These are phyloP conservation scores for Pocillopora damicornis DNA, from an alignment of 64 coral and sea anemone species.

Conservation along the genomic window DNA sequence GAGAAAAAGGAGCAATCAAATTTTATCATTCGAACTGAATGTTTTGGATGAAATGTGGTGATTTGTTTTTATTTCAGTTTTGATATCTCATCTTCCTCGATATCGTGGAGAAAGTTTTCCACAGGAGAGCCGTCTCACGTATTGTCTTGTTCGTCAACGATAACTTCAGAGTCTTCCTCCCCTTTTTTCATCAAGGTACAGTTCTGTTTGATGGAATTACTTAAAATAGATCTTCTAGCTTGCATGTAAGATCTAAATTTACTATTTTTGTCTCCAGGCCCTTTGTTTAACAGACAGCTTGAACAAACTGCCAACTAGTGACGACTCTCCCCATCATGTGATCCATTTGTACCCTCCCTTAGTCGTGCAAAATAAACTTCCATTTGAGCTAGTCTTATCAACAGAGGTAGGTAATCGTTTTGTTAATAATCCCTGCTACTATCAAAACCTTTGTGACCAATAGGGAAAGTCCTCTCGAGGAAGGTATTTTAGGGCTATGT, in stretches of 20 bases:
- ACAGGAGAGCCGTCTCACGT: constrained; percentile 26
- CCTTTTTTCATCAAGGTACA: constrained; percentile 27
- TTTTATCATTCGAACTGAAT: too few species aligned
- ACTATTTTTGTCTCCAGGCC: constrained; percentile 14
- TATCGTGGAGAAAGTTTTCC: constrained; percentile 35
- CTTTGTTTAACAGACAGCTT: constrained; percentile 50
- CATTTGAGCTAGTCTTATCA: constrained; percentile 49
- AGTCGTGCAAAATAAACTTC: constrained; percentile 58
- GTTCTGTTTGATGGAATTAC: too few species aligned
- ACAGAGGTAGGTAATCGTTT: constrained; percentile 31
- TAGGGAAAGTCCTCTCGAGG: too few species aligned
- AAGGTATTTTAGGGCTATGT: too few species aligned
- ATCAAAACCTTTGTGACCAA: too few species aligned
- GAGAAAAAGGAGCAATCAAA: too few species aligned
- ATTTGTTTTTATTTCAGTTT: constrained; percentile 18
- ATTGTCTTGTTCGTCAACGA: neutral
- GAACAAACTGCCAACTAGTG: constrained; percentile 50
- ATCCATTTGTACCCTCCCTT: constrained; percentile 67
- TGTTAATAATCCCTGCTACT: too few species aligned
- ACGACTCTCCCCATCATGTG: constrained; percentile 65
- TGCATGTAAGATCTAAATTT: neutral
- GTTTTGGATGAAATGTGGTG: too few species aligned
- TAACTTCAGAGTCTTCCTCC: neutral
- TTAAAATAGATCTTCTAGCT: neutral
- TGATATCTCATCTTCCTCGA: neutral